A percentile compares a stretch with the other conserved stretches of the same genome.
These are phyloP conservation scores for Stomorhina lunata DNA, from an alignment of 2,888 invertebrate genomes.

Conservation along the genomic window DNA sequence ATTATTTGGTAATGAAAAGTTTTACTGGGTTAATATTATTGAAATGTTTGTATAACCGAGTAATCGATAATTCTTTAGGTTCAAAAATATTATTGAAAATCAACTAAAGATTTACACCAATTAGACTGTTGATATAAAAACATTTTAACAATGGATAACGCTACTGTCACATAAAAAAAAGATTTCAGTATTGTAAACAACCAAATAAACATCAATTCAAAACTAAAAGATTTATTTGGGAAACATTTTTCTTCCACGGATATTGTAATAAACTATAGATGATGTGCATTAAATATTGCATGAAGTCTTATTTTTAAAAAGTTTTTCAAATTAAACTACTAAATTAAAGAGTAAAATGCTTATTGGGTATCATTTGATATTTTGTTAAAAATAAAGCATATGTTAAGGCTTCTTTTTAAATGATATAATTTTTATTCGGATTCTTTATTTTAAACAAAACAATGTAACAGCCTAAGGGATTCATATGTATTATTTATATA, in stretches of 20 bases:
- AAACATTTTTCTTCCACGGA: too few relatives aligned
- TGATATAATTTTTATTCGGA: conserved; percentile 3
- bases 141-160: background rate
- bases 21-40: too few relatives aligned
- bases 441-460: conserved; percentile 29
- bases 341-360: background rate
- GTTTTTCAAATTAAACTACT: background rate
- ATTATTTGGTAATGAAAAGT: too few relatives aligned
- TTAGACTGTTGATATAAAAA: conserved; percentile 3
- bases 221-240: too few relatives aligned
- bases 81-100: background rate
- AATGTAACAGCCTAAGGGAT: conserved; percentile 40
- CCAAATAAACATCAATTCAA: too few relatives aligned
- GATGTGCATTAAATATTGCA: too few relatives aligned
- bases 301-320: background rate
- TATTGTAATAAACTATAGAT: too few relatives aligned
- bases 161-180: too few relatives aligned
- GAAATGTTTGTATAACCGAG: background rate
- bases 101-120: background rate
- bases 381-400: background rate
- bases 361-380: background rate
- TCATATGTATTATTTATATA: conserved; percentile 27
- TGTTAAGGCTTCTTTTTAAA: conserved; percentile 7
- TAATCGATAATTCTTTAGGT: background rate
- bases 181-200: too few relatives aligned